Conservation (phyloP, 2,797 vertebrate species). For the Orientallactaga sibirica region DNA sequence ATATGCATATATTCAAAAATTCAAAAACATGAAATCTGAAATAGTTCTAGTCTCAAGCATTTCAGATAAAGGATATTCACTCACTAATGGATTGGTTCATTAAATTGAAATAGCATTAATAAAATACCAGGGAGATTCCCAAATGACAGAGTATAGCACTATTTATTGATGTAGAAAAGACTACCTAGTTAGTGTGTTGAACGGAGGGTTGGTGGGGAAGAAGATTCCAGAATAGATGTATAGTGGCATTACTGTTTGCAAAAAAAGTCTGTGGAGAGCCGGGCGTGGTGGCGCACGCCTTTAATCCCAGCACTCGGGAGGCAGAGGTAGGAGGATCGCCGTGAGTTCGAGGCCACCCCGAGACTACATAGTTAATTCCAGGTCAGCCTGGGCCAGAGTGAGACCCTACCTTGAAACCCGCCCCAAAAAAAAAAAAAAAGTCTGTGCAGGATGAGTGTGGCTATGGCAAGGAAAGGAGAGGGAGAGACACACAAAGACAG, state of each 20-base stretch:
- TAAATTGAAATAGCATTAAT: constrained; percentile 21
- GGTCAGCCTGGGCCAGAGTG: too few relatives aligned
- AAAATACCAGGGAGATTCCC: neutral
- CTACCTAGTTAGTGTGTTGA: neutral
- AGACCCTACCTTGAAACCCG: too few relatives aligned
- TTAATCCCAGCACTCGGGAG: too few relatives aligned
- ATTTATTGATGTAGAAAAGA: neutral
- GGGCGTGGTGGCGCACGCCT: too few relatives aligned
- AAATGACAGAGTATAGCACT: constrained; percentile 10
- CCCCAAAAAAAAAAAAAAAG: neutral
- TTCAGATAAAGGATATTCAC: neutral
- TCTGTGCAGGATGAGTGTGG: neutral
- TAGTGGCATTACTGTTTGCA: neutral
- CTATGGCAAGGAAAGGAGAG: neutral
- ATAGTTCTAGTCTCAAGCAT: neutral
- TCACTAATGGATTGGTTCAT: neutral
- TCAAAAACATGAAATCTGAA: neutral
- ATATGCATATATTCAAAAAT: neutral
- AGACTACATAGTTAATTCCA: too few relatives aligned
- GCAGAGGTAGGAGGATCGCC: too few relatives aligned
- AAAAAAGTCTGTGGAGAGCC: neutral
- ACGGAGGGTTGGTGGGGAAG: fast-evolving
- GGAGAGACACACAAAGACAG: neutral
- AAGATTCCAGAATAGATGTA: neutral
- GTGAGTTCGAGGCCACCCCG: too few relatives aligned